Base-by-base conservation (phyloP, 1,140 invertebrate genomes). In the Steinernema feltiae region DNA sequence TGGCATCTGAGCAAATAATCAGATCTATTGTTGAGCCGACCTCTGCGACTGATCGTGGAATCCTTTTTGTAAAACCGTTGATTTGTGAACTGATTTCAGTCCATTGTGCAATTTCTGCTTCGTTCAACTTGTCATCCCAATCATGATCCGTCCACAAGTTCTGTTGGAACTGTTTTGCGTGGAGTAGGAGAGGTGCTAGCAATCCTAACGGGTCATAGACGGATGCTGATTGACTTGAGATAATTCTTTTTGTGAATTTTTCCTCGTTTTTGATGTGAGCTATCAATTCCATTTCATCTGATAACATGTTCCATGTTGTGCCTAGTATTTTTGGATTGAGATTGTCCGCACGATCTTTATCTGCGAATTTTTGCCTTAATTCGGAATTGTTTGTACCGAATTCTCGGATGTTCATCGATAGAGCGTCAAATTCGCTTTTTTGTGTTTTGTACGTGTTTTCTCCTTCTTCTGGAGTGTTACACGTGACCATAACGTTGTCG, bases 361-460 rank as follows among this genome's bases (percentile, higher is more conserved):
- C 35, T 53, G 35, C 1, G 21, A 15, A 17, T 27, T 63, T 7
- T 17, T 63, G 53, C 53, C 24, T 15, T 15, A 63, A 27, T 7
- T 3, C 24, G 12, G 7, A 3, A 21, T 63, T 27, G 46, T 79
- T 78, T 15, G 30, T 24, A 1, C 63, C n/a, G 21, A 31, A 79
- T 63, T 75, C 78, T 0, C 78, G 32, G 0, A 79, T 46, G 72
- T 74, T 74, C 78, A 79, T 78, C 35, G 35, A 41, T n/a, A 1
- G 31, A 30, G 63, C 48, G 1, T 53, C 32, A 79, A 78, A 12
- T 48, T 41, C 21, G 1, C 27, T 79, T 75, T 70, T 18, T 30
- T 31, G 21, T 21, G 29, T 12, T 30, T n/a, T 7, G 29, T 46
- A 0, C 15, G 30, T 53, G 46, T 75, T n/a, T 70, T 73, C 27